Percentiles rank a stretch among this genome's conserved stretches.
Conservation (phyloP, 2,797 vertebrate genomes). For the Gambusia yucatana region DNA sequence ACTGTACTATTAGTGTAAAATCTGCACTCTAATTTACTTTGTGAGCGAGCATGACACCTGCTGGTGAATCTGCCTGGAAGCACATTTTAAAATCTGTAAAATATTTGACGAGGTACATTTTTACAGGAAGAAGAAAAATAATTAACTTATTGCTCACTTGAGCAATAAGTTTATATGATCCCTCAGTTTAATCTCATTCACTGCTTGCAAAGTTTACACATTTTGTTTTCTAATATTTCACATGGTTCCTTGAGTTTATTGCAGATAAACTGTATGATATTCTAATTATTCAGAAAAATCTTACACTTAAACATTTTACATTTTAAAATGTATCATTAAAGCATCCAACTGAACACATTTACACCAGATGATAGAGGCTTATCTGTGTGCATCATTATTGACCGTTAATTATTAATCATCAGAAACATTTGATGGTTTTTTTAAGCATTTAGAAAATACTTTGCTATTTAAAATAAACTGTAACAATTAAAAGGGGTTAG, state of each 20-base stretch:
- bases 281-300: not conserved
- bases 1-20: not conserved
- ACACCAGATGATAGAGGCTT: not conserved
- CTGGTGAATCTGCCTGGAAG: conserved; percentile 16
- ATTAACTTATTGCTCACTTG: not conserved
- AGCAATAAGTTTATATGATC: not conserved
- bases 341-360: not conserved
- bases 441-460: conserved; percentile 1
- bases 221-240: not conserved
- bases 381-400: not conserved
- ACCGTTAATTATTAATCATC: not conserved
- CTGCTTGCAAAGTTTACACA: not conserved
- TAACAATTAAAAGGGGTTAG: too few relatives aligned
- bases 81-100: not conserved
- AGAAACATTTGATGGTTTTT: not conserved
- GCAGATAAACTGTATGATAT: not conserved
- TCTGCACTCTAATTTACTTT: not conserved
- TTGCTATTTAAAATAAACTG: not conserved
- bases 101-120: not conserved
- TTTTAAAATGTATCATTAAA: not conserved
- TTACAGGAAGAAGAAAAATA: not conserved
- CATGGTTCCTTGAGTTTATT: not conserved
- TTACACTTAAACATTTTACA: not conserved
- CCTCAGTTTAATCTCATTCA: not conserved
- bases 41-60: conserved; percentile 43